These are phyloP conservation scores for Bombus ignitus DNA, from an alignment of 1,140 invertebrate species.

Conservation along the genomic window DNA sequence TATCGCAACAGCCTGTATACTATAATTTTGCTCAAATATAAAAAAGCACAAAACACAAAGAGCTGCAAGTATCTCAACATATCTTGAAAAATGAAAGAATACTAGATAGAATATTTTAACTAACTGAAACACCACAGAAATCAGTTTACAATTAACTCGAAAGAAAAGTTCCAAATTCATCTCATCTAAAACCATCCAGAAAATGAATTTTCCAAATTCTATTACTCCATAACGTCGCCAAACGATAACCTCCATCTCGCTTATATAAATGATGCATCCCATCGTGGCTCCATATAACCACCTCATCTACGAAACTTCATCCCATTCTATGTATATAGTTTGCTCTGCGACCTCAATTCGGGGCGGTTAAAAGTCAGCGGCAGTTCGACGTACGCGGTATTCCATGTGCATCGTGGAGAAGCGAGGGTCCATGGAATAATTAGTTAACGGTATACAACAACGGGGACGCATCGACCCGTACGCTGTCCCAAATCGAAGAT, in stretches of 20 bases:
- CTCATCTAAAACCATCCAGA: too few relatives aligned
- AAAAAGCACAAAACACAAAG: too few relatives aligned
- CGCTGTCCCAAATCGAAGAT: slow-evolving; percentile 59
- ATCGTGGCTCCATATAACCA: not conserved
- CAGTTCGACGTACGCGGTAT: slow-evolving; percentile 30
- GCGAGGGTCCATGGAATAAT: slow-evolving; percentile 66
- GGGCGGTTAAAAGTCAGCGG: slow-evolving; percentile 53
- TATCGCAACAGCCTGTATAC: too few relatives aligned
- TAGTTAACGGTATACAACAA: slow-evolving; percentile 68
- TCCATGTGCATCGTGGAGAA: not conserved
- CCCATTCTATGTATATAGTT: not conserved
- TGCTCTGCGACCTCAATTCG: slow-evolving; percentile 22
- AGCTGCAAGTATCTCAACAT: too few relatives aligned
- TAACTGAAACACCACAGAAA: too few relatives aligned
- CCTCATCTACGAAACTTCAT: not conserved
- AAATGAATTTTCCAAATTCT: not conserved
- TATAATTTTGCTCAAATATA: too few relatives aligned
- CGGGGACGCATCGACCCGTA: slow-evolving; percentile 36
- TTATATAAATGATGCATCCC: slow-evolving; percentile 23
- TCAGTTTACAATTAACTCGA: too few relatives aligned
- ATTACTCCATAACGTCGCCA: slow-evolving; percentile 7
- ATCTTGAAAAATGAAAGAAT: too few relatives aligned
- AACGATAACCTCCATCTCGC: slow-evolving; percentile 6
- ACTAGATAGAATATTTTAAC: too few relatives aligned
- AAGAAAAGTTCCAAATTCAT: too few relatives aligned